These are phyloP conservation scores for Aplocera efformata DNA, from an alignment of 2,888 invertebrate genomes.

Conservation along the genomic window DNA sequence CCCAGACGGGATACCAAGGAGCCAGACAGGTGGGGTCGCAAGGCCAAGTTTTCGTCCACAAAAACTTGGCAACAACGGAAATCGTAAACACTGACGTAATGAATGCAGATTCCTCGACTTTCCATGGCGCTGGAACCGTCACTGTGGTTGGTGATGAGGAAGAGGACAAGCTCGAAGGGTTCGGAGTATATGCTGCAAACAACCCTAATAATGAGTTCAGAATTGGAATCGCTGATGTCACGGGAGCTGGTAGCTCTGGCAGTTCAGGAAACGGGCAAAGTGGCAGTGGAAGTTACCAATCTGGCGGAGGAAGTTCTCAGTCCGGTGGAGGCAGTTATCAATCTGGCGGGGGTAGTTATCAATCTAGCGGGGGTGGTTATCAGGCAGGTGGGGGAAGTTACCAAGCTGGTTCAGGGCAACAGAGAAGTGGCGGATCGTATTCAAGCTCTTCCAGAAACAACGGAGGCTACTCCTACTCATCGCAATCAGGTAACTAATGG, in stretches of 20 bases:
- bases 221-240: conserved; percentile 64
- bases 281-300: conserved; percentile 18
- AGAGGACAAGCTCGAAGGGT: conserved; percentile 60
- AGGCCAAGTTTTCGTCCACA: conserved; percentile 58
- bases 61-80: conserved; percentile 71
- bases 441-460: conserved; percentile 28
- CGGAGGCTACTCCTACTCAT: conserved; percentile 58
- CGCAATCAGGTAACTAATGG: conserved; percentile 50
- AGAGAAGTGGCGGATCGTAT: conserved; percentile 25
- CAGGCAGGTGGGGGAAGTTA: conserved; percentile 18
- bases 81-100: conserved; percentile 68
- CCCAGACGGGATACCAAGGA: conserved; percentile 12
- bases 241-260: conserved; percentile 34
- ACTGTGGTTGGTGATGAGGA: conserved; percentile 67
- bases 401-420: conserved; percentile 25
- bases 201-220: conserved; percentile 66
- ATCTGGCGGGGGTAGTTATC: conserved; percentile 27
- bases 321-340: conserved; percentile 30
- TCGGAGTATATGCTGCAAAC: conserved; percentile 60
- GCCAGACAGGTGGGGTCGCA: conserved; percentile 28
- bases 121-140: conserved; percentile 49
- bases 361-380: conserved; percentile 28
- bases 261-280: conserved; percentile 15
- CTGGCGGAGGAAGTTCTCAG: conserved; percentile 35
- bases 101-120: conserved; percentile 64